Percentiles rank a stretch among this genome's conserved stretches.
phyloP scores from a whole-genome alignment of 2,113 vertebrate species.

The Agelaius phoeniceus region DNA sequence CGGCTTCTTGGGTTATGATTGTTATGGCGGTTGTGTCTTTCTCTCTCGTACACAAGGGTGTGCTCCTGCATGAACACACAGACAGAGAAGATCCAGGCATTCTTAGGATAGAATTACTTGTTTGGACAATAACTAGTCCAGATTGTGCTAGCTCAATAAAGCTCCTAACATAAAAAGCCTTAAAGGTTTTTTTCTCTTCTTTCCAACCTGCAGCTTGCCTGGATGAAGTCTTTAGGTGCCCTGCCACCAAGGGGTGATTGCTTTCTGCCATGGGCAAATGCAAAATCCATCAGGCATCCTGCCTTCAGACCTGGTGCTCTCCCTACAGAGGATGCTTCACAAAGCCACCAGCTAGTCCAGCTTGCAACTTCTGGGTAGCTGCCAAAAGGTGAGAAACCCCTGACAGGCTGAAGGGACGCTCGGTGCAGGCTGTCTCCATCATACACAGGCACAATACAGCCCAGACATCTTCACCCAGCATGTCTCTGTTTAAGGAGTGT shows the following conservation, averaged over 20 bases:
- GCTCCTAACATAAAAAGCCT: not conserved
- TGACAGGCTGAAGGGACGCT: not conserved
- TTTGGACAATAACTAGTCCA: not conserved
- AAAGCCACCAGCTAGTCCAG: not conserved
- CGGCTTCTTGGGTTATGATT: not conserved
- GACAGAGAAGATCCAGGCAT: not conserved
- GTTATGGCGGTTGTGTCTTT: not conserved
- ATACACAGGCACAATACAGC: not conserved
- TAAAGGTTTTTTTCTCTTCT: not conserved
- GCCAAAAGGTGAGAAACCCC: not conserved
- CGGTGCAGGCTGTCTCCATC: accelerated
- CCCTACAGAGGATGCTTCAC: not conserved
- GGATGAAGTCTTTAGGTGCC: not conserved
- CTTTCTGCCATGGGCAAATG: not conserved
- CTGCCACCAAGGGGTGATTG: not conserved
- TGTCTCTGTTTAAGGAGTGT: not conserved
- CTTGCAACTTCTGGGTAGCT: not conserved
- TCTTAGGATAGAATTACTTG: not conserved
- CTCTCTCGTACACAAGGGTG: not conserved
- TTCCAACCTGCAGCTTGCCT: not conserved
- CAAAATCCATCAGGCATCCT: not conserved
- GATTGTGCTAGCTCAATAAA: not conserved
- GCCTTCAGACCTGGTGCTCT: accelerated
- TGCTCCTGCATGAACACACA: accelerated
- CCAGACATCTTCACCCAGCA: not conserved